Base-by-base conservation (phyloP, 2,113 vertebrate species). In the Cyphomyrus plagiostoma region DNA sequence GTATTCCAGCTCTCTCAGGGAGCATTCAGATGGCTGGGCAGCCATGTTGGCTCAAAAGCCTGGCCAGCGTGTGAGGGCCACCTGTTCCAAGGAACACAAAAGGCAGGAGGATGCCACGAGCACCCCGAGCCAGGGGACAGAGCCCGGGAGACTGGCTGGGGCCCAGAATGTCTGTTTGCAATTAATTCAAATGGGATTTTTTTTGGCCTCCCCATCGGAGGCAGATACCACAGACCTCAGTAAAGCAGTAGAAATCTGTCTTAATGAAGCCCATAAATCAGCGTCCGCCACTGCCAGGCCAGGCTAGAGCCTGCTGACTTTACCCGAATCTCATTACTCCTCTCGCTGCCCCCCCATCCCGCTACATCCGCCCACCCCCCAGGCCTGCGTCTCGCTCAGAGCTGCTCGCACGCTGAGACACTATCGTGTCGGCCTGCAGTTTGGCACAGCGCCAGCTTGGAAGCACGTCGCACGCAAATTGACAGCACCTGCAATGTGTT, bases 251-350 rank as follows among this genome's bases (percentile, higher is more conserved):
- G 88, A 94, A 94, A 95, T 93, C 91, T 11, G 91, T 91, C 95
- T 94, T 95, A 96, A 95, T 95, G 93, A 93, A 95, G 93, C 95
- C 95, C 94, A 95, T 95, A 95, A 96, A 95, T 96, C 94, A 95
- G 94, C 92, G 91, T 95, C 95, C 94, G 93, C 92, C 89, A 91
- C 93, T 95, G 95, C 94, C 94, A 96, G 93, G 92, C 93, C 90
- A n/a, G 74, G 92, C 93, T 86, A 42, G 89, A 90, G 89, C 92
- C 93, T 91, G 90, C 93, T 91, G 50, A 92, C 84, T 91, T 93
- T 9, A 89, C 77, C 80, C 39, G 93, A 93, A 94, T 94, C 93
- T 95, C 89, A 93, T 96, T 95, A 94, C 94, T 92, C 91, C 93
- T 92, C 93, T 89, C 89, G 90, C 92, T 77, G 91, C 91, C 89